Conservation (phyloP, 2,888 invertebrate species). For the Deilephila porcellus region DNA sequence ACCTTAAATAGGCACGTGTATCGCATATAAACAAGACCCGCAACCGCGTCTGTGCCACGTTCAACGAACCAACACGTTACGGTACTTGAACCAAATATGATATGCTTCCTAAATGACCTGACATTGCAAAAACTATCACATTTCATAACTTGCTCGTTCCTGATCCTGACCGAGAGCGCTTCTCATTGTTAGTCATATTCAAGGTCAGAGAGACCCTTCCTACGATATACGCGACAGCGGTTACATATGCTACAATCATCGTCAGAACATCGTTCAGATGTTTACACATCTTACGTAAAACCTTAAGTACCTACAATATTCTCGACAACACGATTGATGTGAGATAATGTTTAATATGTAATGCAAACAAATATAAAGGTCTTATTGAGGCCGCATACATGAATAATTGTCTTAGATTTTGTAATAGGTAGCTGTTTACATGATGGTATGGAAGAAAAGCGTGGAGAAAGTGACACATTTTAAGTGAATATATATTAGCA, state of each 20-base stretch:
- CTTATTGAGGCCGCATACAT: constrained; percentile 3
- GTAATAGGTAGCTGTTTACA: constrained; percentile 11
- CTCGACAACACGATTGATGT: not conserved
- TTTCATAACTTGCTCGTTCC: constrained; percentile 16
- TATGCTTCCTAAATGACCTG: constrained; percentile 40
- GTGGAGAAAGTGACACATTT: constrained; percentile 28
- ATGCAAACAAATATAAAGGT: not conserved
- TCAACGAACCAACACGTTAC: constrained; percentile 44
- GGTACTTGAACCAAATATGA: constrained; percentile 46
- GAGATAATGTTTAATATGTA: not conserved
- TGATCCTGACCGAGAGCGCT: not conserved
- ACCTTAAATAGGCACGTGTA: constrained; percentile 46
- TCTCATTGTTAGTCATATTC: not conserved
- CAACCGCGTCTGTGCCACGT: constrained; percentile 42
- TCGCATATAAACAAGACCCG: constrained; percentile 48
- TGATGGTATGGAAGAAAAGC: constrained; percentile 17
- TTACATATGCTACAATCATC: not conserved
- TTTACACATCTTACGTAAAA: not conserved
- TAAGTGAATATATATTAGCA: constrained; percentile 47
- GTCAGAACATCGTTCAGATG: not conserved
- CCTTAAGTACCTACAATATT: not conserved
- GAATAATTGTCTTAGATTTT: constrained; percentile 25
- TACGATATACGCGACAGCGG: not conserved
- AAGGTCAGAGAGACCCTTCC: not conserved
- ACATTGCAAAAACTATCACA: constrained; percentile 33